These are phyloP conservation scores for Melanotaenia boesemani DNA, from an alignment of 2,797 vertebrate species.

Conservation along the genomic window DNA sequence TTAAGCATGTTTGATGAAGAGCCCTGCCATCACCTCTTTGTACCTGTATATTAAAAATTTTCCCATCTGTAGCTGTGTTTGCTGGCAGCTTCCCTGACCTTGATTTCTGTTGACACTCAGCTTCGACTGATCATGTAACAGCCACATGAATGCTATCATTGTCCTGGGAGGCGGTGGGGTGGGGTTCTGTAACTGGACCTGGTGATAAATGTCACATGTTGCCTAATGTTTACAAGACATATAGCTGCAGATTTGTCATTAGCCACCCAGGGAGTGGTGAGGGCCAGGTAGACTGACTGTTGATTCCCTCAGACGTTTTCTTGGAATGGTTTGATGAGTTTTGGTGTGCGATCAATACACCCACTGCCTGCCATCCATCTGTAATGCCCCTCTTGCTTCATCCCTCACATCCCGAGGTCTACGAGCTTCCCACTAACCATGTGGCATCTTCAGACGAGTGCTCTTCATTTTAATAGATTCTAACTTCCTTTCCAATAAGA, in stretches of 20 bases:
- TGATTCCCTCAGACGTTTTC: slow-evolving; percentile 68
- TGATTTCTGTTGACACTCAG: not conserved
- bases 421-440: slow-evolving; percentile 21
- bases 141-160: not conserved
- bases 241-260: slow-evolving; percentile 55
- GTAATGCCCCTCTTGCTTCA: slow-evolving; percentile 52
- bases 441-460: slow-evolving; percentile 21
- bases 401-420: slow-evolving; percentile 44
- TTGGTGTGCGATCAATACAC: slow-evolving; percentile 68
- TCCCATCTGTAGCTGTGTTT: not conserved
- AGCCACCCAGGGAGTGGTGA: slow-evolving; percentile 33
- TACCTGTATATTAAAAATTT: no score
- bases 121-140: not conserved
- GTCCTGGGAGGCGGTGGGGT: not conserved
- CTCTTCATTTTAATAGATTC: slow-evolving; percentile 40
- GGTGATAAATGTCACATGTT: slow-evolving; percentile 26
- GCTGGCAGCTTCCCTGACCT: not conserved
- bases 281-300: slow-evolving; percentile 27
- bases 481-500: slow-evolving; percentile 13
- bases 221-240: slow-evolving; percentile 37
- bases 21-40: no score
- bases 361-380: slow-evolving; percentile 60
- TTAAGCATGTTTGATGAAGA: no score
- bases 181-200: no score
- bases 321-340: slow-evolving; percentile 76